Percentiles rank a stretch among this genome's conserved stretches.
phyloP scores from a whole-genome alignment of 1,140 invertebrate genomes.

The Heterodera carotae region DNA sequence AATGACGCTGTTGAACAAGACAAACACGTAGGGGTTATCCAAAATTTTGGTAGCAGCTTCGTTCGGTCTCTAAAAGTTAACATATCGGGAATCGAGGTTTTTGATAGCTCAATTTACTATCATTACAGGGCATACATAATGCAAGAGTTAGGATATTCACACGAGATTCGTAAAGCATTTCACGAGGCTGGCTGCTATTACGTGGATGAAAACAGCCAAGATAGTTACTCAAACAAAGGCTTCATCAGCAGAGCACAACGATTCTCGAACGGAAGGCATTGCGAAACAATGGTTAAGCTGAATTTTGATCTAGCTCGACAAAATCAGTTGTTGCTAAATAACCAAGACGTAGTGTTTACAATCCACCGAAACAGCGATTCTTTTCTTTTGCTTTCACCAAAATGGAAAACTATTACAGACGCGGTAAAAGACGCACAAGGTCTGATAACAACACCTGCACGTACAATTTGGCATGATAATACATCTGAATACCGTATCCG shows the following conservation, averaged over 20 bases:
- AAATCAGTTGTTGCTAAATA: constrained; percentile 22
- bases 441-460: background rate
- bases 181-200: constrained; percentile 14
- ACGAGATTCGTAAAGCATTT: background rate
- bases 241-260: background rate
- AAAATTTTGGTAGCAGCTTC: constrained; percentile 10
- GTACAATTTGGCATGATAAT: background rate
- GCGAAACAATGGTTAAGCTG: constrained; percentile 5
- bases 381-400: constrained; percentile 25
- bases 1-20: background rate
- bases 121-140: background rate
- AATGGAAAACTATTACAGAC: background rate
- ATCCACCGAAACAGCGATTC: constrained; percentile 19
- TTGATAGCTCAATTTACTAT: constrained; percentile 7
- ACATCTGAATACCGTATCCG: constrained; percentile 24
- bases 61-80: background rate
- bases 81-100: background rate
- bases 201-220: background rate
- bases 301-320: constrained; percentile 42
- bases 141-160: background rate
- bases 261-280: background rate
- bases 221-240: background rate
- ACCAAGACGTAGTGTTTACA: constrained; percentile 32
- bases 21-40: background rate
- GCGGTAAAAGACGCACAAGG: background rate